A percentile compares a stretch with the other conserved stretches of the same genome.
phyloP scores from a whole-genome alignment of 2,888 invertebrate genomes.

The Epirrita christyi region DNA sequence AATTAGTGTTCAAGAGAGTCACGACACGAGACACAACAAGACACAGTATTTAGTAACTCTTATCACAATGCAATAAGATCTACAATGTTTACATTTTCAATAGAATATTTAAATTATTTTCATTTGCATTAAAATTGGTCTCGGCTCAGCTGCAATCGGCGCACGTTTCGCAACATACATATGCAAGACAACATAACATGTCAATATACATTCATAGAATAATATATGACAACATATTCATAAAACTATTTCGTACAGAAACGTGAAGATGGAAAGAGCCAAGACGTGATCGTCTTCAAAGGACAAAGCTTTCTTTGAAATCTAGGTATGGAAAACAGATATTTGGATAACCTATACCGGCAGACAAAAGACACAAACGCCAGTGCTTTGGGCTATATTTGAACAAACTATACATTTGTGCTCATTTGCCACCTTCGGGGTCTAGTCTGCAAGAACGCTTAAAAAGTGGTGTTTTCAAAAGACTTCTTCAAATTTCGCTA shows the following conservation, averaged over 20 bases:
- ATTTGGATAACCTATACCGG: not conserved
- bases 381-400: no score
- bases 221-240: conserved; percentile 4
- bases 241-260: not conserved
- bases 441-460: no score
- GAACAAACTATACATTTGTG: no score
- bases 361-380: not conserved
- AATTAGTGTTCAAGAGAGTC: conserved; percentile 35
- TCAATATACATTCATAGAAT: not conserved
- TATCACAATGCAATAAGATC: conserved; percentile 28
- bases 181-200: conserved; percentile 1
- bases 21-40: conserved; percentile 24
- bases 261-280: not conserved
- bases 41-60: conserved; percentile 6
- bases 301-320: not conserved
- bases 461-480: no score
- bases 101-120: conserved; percentile 32
- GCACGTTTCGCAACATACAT: conserved; percentile 30
- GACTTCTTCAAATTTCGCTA: no score
- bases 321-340: conserved; percentile 2
- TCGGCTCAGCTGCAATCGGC: conserved; percentile 28
- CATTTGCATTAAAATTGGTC: conserved; percentile 36
- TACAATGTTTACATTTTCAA: conserved; percentile 16
- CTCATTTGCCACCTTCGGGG: no score
- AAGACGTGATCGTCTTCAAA: conserved; percentile 13